A percentile compares a stretch with the other conserved stretches of the same genome.
These are phyloP conservation scores for Athene cunicularia DNA, from an alignment of 2,113 vertebrate species.

Conservation along the genomic window DNA sequence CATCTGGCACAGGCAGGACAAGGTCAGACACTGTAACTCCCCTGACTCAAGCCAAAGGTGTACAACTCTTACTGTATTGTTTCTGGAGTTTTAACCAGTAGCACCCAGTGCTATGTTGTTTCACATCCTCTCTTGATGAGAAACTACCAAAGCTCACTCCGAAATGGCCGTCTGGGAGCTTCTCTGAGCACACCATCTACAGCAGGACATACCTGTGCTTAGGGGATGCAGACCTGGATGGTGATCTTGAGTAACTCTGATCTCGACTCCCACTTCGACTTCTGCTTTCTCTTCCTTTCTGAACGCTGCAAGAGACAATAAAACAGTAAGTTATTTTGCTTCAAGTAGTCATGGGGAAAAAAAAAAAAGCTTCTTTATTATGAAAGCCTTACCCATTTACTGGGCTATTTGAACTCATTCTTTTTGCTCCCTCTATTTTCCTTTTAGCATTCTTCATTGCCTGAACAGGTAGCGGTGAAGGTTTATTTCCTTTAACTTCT, in stretches of 20 bases:
- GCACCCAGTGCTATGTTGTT: background rate
- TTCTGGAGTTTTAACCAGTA: background rate
- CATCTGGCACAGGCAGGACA: background rate
- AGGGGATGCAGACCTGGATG: constrained; percentile 74
- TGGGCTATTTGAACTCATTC: constrained; percentile 68
- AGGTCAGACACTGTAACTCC: background rate
- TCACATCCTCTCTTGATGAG: background rate
- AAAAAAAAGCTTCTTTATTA: accelerated
- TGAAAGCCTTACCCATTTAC: constrained; percentile 75
- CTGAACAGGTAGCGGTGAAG: constrained; percentile 73
- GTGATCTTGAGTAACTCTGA: constrained; percentile 79
- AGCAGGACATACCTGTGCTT: constrained; percentile 70
- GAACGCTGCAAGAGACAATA: constrained; percentile 49
- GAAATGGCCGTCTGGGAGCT: background rate
- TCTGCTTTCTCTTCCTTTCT: constrained; percentile 74
- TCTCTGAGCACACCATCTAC: background rate
- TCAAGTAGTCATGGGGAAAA: accelerated
- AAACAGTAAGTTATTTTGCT: background rate
- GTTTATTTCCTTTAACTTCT: constrained; percentile 74
- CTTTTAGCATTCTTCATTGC: constrained; percentile 77
- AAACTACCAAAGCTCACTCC: accelerated
- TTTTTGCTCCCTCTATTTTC: constrained; percentile 73
- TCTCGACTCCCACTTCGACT: constrained; percentile 78
- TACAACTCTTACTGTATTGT: accelerated
- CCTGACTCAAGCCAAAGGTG: background rate